A percentile compares a stretch with the other conserved stretches of the same genome.
phyloP scores from a whole-genome alignment of 2,113 vertebrate species.

The Platysteira castanea region DNA sequence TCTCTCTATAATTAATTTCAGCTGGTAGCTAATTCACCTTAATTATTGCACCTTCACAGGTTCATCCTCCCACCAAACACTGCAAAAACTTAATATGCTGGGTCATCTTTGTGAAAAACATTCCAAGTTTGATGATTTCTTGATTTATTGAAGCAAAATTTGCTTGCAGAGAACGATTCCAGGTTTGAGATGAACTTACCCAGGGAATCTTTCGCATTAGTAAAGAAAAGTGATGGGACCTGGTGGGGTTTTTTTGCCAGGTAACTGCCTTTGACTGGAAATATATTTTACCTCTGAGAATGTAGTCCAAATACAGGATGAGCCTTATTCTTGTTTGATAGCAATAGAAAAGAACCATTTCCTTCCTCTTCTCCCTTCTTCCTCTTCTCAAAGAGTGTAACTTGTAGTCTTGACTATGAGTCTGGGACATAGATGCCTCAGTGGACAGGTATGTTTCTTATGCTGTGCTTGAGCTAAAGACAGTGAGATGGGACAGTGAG shows the following conservation, averaged over 20 bases:
- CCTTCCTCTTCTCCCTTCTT: not conserved
- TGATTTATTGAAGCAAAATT: constrained; percentile 4
- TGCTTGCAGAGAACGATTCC: not conserved
- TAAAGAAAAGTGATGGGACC: not conserved
- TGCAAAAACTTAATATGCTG: not conserved
- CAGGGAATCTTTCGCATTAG: not conserved
- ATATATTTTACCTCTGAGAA: not conserved
- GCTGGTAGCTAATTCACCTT: not conserved
- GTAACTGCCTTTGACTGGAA: not conserved
- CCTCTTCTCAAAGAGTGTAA: not conserved
- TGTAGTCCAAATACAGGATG: not conserved
- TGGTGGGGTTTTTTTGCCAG: not conserved
- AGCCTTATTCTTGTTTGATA: not conserved
- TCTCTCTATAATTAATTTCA: not conserved
- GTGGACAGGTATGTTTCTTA: not conserved
- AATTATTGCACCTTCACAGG: not conserved
- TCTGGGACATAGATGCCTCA: not conserved
- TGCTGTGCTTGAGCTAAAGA: not conserved
- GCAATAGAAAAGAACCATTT: not conserved
- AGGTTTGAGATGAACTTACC: not conserved
- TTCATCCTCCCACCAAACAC: not conserved
- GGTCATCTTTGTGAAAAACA: not conserved
- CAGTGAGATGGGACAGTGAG: not conserved
- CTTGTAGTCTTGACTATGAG: not conserved
- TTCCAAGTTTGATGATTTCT: not conserved